A percentile compares a stretch with the other conserved stretches of the same genome.
Evolutionary conservation across 2,797 vertebrate species (phyloP).

Genomic region (Vultur gryphus): DNA sequence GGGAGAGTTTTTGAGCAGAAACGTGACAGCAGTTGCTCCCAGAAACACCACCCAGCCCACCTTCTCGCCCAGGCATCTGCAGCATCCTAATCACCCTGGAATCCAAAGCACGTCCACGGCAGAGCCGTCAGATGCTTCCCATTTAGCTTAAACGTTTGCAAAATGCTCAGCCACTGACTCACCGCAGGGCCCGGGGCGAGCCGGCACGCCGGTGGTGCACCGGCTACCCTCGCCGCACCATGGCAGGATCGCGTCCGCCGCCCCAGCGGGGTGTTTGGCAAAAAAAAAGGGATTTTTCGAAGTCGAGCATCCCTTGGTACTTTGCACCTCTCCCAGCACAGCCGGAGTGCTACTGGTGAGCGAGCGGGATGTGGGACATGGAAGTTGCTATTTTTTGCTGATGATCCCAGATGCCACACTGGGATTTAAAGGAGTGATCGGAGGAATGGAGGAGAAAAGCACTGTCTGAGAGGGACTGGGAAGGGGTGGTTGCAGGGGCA

Average conservation of each 20-base stretch:
- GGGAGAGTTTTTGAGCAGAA: background rate
- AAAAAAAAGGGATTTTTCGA: background rate
- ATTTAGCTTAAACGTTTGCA: background rate
- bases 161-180: constrained; percentile 56
- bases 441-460: background rate
- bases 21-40: background rate
- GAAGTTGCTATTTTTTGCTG: background rate
- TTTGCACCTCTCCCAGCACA: background rate
- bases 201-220: background rate
- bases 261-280: rapidly evolving
- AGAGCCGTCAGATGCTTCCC: constrained; percentile 36
- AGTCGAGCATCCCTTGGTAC: background rate
- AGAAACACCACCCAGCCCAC: background rate
- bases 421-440: rapidly evolving
- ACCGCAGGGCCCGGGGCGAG: background rate
- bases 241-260: rapidly evolving
- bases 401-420: background rate
- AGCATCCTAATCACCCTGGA: constrained; percentile 33
- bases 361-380: rapidly evolving
- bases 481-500: background rate
- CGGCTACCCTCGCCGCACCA: rapidly evolving
- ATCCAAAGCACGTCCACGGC: background rate
- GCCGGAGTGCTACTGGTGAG: rapidly evolving
- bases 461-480: background rate
- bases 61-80: constrained; percentile 4